phyloP scores from a whole-genome alignment of 1,140 invertebrate species.

The Camponotus floridanus region DNA sequence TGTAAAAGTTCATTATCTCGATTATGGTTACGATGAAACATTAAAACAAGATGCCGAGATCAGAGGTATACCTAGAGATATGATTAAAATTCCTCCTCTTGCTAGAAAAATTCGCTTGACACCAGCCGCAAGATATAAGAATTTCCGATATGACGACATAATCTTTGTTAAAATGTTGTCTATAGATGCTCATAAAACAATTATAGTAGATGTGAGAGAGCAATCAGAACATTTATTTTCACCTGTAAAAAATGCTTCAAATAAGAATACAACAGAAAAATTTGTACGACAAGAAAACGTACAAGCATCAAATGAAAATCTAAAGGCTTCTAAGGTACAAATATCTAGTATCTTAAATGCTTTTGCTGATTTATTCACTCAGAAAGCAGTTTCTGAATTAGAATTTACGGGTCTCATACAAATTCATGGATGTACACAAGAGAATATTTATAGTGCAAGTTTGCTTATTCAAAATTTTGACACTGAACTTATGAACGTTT shows the following conservation, averaged over 20 bases:
- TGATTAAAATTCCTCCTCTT: slow-evolving; percentile 49
- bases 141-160: not conserved
- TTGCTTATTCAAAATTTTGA: slow-evolving; percentile 39
- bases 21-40: slow-evolving; percentile 75
- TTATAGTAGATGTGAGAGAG: slow-evolving; percentile 69
- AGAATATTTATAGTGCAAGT: slow-evolving; percentile 56
- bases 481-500: slow-evolving; percentile 60
- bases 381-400: not conserved
- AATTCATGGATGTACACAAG: slow-evolving; percentile 52
- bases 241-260: not conserved
- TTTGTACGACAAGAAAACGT: not conserved
- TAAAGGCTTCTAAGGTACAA: not conserved
- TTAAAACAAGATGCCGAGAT: slow-evolving; percentile 50
- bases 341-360: slow-evolving; percentile 42
- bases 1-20: slow-evolving; percentile 70
- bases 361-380: not conserved
- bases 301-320: not conserved
- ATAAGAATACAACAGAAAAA: not conserved
- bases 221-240: not conserved
- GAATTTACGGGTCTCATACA: slow-evolving; percentile 64
- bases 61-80: slow-evolving; percentile 57
- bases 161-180: slow-evolving; percentile 71
- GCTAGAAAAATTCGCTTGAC: slow-evolving; percentile 69
- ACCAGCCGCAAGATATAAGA: not conserved
- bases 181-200: slow-evolving; percentile 60